Evolutionary conservation across 2,888 invertebrate species (phyloP), one percentile per base, ranked within the genome.

Genomic region (Melieria picta): DNA sequence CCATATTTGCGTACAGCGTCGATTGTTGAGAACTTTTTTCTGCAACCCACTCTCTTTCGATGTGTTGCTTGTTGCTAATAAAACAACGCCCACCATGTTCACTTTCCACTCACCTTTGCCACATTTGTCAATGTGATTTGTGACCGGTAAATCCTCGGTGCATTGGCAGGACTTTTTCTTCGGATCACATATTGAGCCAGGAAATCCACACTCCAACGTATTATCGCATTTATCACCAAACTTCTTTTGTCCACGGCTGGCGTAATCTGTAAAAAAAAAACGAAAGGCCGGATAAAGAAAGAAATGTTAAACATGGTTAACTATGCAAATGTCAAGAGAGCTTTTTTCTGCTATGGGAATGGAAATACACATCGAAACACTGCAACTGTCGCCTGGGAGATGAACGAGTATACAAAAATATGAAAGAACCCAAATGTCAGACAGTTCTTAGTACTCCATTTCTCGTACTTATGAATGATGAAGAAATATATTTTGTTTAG

Each of bases 81-180:
- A 30, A 30, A 30, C 30, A 30, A 30, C 30, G 30, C 30, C 30
- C 30, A 30, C 30, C 30, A 30, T 30, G 30, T 30, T 3, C 30
- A 30, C 30, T 30, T 30, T 30, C 30, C 30, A 30, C 30, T 30
- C 30, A 94, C 95, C 90, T 89, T 91, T 91, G 80, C 94, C 95
- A 87, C 95, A 95, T 87, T 94, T 94, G 86, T 95, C 93, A 80
- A 94, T 88, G 85, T 94, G 94, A 88, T 95, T 94, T 82, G 93
- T 94, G 79, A 92, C 91, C 30, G 91, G 91, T 78, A 91, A 89
- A 79, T 93, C 93, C 45, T 91, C 90, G 75, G 89, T 90, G 85
- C 95, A 95, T 80, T 90, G 90, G 84, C 95, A 95, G 77, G 89
- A 90, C 82, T 90, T 91, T 81, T 90, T 90, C 78, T 88, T 88